Percentiles rank a stretch among this genome's conserved stretches.
These are phyloP conservation scores for Protobothrops mucrosquamatus DNA, from an alignment of 2,113 vertebrate genomes.

Conservation along the genomic window DNA sequence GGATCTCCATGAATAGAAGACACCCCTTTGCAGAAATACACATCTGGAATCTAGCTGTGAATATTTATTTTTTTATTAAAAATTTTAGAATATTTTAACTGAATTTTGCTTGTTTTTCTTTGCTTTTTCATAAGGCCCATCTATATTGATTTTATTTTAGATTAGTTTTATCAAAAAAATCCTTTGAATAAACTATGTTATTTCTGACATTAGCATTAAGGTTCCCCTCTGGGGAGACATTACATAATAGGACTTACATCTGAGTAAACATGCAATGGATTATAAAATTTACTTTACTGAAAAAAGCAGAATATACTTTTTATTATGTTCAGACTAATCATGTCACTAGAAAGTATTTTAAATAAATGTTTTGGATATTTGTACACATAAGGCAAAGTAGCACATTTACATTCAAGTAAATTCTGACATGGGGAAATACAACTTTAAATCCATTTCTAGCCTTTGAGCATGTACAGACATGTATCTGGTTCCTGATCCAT, in stretches of 20 bases:
- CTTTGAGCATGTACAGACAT: neutral
- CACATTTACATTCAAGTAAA: neutral
- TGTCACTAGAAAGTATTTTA: neutral
- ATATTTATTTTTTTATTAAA: neutral
- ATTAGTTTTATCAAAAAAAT: neutral
- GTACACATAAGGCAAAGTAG: neutral
- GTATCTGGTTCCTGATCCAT: neutral
- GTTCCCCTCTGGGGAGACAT: neutral
- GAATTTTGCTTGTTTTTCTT: neutral
- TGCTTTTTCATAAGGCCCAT: neutral
- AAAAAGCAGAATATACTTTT: neutral
- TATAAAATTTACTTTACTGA: neutral
- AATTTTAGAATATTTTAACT: neutral
- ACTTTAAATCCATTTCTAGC: neutral
- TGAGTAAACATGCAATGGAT: neutral
- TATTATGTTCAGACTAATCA: neutral
- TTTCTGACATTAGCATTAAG: neutral
- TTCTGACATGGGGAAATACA: neutral
- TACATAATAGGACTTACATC: neutral
- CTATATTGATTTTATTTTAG: neutral
- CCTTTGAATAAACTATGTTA: neutral
- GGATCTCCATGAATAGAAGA: neutral
- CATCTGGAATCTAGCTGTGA: neutral
- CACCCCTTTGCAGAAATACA: neutral
- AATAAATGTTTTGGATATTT: neutral